Conservation (phyloP, 2,113 vertebrate genomes). For the Rhinolophus sinicus region DNA sequence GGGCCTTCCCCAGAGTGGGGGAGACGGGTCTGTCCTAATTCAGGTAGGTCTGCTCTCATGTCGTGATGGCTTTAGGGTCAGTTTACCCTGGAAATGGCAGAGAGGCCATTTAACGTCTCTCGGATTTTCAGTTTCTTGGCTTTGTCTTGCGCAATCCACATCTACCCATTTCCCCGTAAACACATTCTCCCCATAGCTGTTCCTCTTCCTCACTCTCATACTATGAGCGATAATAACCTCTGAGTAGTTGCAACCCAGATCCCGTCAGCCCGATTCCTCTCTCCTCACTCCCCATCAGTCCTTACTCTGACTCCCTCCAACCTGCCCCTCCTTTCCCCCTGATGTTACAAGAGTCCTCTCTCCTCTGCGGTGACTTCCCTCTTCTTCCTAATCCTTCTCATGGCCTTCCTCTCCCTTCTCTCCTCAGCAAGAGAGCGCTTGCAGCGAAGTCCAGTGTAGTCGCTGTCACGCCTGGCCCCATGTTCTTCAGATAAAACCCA, state of each 20-base stretch:
- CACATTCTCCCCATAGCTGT: background rate
- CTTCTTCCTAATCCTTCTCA: background rate
- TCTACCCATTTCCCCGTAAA: background rate
- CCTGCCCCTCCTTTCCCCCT: no score
- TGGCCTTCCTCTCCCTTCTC: background rate
- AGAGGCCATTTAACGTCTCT: background rate
- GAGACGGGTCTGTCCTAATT: no score
- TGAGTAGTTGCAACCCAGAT: no score
- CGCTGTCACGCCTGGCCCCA: accelerated
- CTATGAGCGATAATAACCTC: no score
- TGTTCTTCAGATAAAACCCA: accelerated
- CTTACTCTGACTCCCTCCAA: background rate
- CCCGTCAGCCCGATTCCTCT: background rate
- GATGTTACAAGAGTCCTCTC: accelerated
- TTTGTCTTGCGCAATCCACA: background rate
- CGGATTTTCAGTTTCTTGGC: background rate
- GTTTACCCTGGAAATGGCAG: background rate
- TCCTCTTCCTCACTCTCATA: background rate
- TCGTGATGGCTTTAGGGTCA: background rate
- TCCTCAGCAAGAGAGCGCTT: background rate
- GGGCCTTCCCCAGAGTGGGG: background rate
- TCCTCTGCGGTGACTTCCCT: background rate
- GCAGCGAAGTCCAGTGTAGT: background rate
- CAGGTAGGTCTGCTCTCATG: background rate
- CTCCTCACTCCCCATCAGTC: background rate